These are phyloP conservation scores for Cheilosia vulpina DNA, from an alignment of 2,888 invertebrate genomes.

Conservation along the genomic window DNA sequence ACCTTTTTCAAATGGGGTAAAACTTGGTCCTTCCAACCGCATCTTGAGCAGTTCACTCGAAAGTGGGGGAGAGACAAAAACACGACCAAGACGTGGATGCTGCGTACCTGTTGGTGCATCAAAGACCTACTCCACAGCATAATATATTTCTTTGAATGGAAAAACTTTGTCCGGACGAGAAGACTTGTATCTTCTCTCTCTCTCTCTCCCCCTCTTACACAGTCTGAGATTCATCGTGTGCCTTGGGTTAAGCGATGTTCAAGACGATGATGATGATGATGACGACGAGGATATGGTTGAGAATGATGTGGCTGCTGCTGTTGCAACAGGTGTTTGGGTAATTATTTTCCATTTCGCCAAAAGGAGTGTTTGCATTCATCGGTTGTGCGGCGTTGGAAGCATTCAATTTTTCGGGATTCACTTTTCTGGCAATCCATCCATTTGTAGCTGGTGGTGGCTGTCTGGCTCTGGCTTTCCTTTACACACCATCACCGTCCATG, in stretches of 20 bases:
- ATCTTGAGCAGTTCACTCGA: constrained; percentile 33
- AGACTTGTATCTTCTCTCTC: constrained; percentile 13
- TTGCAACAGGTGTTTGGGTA: constrained; percentile 73
- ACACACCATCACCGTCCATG: neutral
- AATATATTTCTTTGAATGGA: constrained; percentile 43
- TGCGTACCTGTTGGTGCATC: constrained; percentile 59
- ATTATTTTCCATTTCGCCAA: constrained; percentile 70
- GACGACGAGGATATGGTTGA: constrained; percentile 48
- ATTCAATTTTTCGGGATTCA: constrained; percentile 59
- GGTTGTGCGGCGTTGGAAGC: constrained; percentile 18
- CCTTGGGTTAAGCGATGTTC: constrained; percentile 61
- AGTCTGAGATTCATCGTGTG: constrained; percentile 46
- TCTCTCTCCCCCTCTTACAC: neutral
- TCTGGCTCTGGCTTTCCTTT: constrained; percentile 23
- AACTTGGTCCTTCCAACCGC: constrained; percentile 65
- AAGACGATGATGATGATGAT: constrained; percentile 55
- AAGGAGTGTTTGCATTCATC: constrained; percentile 34
- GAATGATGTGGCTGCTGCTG: constrained; percentile 55
- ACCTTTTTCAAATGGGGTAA: constrained; percentile 59
- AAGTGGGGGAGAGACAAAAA: constrained; percentile 54
- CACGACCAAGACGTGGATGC: neutral
- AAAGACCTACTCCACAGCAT: constrained; percentile 16
- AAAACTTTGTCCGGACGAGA: constrained; percentile 29
- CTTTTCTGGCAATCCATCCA: constrained; percentile 59
- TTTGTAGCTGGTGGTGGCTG: constrained; percentile 30